A percentile compares a stretch with the other conserved stretches of the same genome.
These are phyloP conservation scores for Drosophila aff. DNA, from an alignment of 1,140 invertebrate species.

Conservation along the genomic window DNA sequence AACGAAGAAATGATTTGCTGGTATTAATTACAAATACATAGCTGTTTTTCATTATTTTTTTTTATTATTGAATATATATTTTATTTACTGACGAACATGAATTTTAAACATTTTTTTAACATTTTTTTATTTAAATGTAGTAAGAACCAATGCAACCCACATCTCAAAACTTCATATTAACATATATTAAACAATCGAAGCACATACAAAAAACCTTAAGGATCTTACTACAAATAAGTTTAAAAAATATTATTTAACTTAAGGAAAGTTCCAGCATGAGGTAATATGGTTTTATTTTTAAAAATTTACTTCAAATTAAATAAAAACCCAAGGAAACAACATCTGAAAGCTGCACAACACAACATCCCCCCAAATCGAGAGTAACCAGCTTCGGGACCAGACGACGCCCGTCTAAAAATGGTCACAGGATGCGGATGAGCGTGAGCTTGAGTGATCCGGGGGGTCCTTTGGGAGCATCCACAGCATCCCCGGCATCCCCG, in stretches of 20 bases:
- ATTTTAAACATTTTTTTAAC: too few relatives aligned
- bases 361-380: constrained; percentile 14
- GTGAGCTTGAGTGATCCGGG: constrained; percentile 6
- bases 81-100: too few relatives aligned
- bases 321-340: neutral
- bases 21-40: neutral
- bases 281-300: neutral
- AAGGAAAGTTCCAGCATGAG: neutral
- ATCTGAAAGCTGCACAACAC: neutral
- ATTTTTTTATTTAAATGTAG: too few relatives aligned
- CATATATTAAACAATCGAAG: too few relatives aligned
- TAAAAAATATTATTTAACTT: neutral
- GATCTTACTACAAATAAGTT: too few relatives aligned
- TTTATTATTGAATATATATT: too few relatives aligned
- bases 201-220: too few relatives aligned
- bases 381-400: constrained; percentile 13
- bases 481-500: neutral
- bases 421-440: constrained; percentile 54
- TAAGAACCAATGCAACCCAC: too few relatives aligned
- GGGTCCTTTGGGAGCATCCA: constrained; percentile 58
- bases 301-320: neutral
- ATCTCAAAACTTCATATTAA: too few relatives aligned
- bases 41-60: too few relatives aligned
- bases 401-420: constrained; percentile 53
- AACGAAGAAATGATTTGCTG: too few relatives aligned